Evolutionary conservation across 23 tunicate species (phyloP).

Genomic region (Oikopleura vanhoeffeni): DNA sequence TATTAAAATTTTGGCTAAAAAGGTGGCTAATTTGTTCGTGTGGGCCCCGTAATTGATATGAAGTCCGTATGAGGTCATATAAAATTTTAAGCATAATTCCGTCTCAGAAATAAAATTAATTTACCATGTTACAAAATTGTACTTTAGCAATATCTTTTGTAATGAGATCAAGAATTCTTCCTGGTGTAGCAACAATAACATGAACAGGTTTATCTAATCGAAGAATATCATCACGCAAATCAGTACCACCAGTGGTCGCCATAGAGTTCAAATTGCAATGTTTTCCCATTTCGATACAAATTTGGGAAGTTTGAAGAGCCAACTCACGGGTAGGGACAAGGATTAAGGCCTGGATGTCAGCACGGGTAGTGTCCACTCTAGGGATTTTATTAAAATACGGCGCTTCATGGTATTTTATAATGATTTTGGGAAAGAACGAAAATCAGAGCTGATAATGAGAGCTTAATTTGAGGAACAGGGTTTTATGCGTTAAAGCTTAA

Average conservation of each 20-base stretch:
- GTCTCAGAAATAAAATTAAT: too few species aligned
- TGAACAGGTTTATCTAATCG: constrained; percentile 69
- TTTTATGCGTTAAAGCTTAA: too few species aligned
- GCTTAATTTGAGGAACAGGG: too few species aligned
- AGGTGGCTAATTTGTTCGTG: too few species aligned
- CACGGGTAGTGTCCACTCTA: background rate
- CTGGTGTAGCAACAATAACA: constrained; percentile 89
- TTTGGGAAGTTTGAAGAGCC: constrained; percentile 92
- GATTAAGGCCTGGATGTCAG: constrained; percentile 35
- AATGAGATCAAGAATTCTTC: constrained; percentile 74
- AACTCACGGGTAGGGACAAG: constrained; percentile 91
- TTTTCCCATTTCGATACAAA: constrained; percentile 52
- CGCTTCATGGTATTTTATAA: too few species aligned
- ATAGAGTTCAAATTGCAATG: constrained; percentile 63
- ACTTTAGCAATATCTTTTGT: constrained; percentile 89
- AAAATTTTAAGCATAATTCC: too few species aligned
- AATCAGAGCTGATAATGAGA: too few species aligned
- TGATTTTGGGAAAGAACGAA: too few species aligned
- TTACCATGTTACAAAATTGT: constrained; percentile 58
- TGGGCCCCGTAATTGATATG: too few species aligned
- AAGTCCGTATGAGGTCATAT: too few species aligned
- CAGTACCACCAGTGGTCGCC: constrained; percentile 99
- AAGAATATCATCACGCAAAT: constrained; percentile 86
- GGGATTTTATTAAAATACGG: too few species aligned
- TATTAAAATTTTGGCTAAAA: too few species aligned